Percentiles rank a stretch among this genome's conserved stretches.
Conservation (phyloP, 2,113 vertebrate species). For the Hyperoodon ampullatus region DNA sequence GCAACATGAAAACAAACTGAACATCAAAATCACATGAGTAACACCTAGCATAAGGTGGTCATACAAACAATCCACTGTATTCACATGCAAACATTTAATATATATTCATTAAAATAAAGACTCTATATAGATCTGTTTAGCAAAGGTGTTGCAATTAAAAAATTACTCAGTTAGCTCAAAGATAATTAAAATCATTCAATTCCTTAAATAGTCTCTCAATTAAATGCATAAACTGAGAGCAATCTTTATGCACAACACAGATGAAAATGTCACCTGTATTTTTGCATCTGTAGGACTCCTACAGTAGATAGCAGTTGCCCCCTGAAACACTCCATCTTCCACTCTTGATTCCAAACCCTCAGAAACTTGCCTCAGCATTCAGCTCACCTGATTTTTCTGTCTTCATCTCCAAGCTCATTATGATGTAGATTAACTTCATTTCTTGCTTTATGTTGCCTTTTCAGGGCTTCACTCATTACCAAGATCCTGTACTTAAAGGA, state of each 20-base stretch:
- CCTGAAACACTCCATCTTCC: background rate
- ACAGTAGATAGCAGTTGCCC: background rate
- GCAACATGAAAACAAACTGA: background rate
- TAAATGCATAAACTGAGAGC: background rate
- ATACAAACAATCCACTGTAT: background rate
- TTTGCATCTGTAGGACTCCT: background rate
- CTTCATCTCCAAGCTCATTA: background rate
- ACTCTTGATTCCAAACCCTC: background rate
- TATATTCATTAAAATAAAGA: background rate
- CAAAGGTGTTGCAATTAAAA: background rate
- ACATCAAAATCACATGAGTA: background rate
- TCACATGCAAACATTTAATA: background rate
- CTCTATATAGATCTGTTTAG: background rate
- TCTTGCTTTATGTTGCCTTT: background rate
- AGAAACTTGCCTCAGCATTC: background rate
- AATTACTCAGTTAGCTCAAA: background rate
- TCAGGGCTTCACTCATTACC: background rate
- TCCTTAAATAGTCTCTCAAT: background rate
- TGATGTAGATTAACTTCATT: background rate
- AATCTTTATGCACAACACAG: background rate
- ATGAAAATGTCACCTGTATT: background rate
- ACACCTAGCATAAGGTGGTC: background rate
- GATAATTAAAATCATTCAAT: background rate
- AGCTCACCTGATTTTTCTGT: background rate
- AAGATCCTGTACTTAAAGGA: background rate